Percentiles rank a stretch among this genome's conserved stretches.
These are phyloP conservation scores for Apocrypta bakeri DNA, from an alignment of 1,140 invertebrate genomes.

Conservation along the genomic window DNA sequence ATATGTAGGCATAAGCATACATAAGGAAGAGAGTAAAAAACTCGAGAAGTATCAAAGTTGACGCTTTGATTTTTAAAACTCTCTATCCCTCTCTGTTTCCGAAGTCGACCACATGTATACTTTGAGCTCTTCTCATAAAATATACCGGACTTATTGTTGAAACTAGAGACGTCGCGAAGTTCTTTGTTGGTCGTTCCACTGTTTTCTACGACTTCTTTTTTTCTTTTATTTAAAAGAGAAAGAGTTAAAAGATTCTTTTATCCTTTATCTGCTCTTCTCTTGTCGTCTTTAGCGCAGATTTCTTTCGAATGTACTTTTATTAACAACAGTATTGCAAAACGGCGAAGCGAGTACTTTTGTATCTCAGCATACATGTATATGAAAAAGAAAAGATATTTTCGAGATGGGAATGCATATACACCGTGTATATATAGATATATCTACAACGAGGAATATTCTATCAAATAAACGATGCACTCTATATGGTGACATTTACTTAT, in stretches of 20 bases:
- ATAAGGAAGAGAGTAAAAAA: not conserved
- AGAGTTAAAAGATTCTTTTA: no score
- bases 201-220: no score
- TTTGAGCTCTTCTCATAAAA: not conserved
- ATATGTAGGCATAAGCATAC: no score
- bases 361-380: not conserved
- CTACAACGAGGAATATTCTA: not conserved
- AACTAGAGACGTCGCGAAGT: not conserved
- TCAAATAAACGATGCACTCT: slow-evolving; percentile 21
- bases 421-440: no score
- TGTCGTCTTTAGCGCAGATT: no score
- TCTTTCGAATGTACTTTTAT: not conserved
- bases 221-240: no score
- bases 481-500: slow-evolving; percentile 37
- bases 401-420: slow-evolving; percentile 5
- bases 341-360: not conserved
- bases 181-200: not conserved
- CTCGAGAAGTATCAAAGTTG: slow-evolving; percentile 5
- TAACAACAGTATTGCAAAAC: no score
- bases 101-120: not conserved
- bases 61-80: not conserved
- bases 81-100: not conserved
- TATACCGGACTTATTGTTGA: no score
- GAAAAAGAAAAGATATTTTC: not conserved
- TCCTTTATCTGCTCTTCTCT: no score